Conservation (phyloP, 1,140 invertebrate genomes). For the Melipona quadrifasciata region DNA sequence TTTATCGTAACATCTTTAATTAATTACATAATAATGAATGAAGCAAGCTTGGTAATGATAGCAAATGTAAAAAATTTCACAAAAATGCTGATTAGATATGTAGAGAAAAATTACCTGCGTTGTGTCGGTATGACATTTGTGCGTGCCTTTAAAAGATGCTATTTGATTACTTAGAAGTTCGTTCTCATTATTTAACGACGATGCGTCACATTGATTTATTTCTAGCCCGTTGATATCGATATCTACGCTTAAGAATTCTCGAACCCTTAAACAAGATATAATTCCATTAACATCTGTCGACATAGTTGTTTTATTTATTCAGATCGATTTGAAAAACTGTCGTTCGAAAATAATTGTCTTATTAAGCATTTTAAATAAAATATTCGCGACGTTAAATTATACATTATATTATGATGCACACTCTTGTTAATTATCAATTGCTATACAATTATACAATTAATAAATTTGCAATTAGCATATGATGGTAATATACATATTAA, state of each 20-base stretch:
- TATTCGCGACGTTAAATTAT: background rate
- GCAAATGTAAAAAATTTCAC: background rate
- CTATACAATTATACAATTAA: background rate
- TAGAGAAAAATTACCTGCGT: slow-evolving; percentile 83
- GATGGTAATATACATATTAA: background rate
- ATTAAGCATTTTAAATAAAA: background rate
- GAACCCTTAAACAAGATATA: slow-evolving; percentile 80
- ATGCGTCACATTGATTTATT: slow-evolving; percentile 91
- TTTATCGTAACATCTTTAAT: background rate
- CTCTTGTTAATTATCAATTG: background rate
- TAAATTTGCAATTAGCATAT: background rate
- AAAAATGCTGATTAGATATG: background rate
- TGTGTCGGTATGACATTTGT: slow-evolving; percentile 91
- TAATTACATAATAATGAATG: background rate
- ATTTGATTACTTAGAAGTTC: slow-evolving; percentile 80
- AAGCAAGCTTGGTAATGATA: background rate
- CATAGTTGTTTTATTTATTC: background rate
- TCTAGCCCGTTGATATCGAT: slow-evolving; percentile 91
- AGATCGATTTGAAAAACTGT: background rate
- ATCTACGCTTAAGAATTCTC: slow-evolving; percentile 91
- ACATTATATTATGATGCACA: background rate
- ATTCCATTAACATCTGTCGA: background rate
- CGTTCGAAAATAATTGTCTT: background rate
- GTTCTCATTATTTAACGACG: slow-evolving; percentile 17
- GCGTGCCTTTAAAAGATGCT: slow-evolving; percentile 89